Evolutionary conservation across 2,797 vertebrate species (phyloP), one percentile per base, ranked within the genome.

Genomic region (Darevskia nairensis): DNA sequence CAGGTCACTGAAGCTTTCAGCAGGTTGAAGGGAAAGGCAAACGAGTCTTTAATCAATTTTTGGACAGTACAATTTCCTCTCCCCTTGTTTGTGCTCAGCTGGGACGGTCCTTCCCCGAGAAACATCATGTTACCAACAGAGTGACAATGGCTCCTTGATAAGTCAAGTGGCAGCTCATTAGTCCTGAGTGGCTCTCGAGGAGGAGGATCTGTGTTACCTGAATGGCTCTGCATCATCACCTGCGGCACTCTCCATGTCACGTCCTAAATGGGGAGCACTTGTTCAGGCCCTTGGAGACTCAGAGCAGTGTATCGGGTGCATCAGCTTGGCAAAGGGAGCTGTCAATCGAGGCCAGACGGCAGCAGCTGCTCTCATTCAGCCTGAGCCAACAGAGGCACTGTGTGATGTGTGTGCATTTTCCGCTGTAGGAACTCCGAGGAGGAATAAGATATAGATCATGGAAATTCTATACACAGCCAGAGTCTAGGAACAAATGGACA

Each of bases 91-190:
- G 94, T 92, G 95, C 91, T 93, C 94, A 86, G 91, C 93, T 93
- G 94, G 92, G 93, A 95, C 94, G 94, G 93, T 92, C 93, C 92
- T 93, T 90, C 82, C 91, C 86, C 5, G 50, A 86, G 83, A 91
- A 92, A 87, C 77, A 88, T 92, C 39, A 83, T 74, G 44, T 82
- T 39, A 72, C 90, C 89, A 78, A 41, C 80, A 84, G 93, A 94
- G 91, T 91, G 91, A 93, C 93, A 93, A 83, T 92, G 88, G 29
- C 90, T 94, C 96, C 96, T 96, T 95, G 94, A 95, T 94, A 95
- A 96, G 96, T 97, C 97, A 98, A 98, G 97, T 97, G 97, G 96
- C 96, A 95, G 79, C 94, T 98, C 96, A 97, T 96, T 97, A 97
- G 96, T 87, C 92, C 96, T 92, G 94, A 91, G 94, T 85, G 93